Conservation (phyloP, 2,797 vertebrate genomes). For the Anguilla megastoma region DNA sequence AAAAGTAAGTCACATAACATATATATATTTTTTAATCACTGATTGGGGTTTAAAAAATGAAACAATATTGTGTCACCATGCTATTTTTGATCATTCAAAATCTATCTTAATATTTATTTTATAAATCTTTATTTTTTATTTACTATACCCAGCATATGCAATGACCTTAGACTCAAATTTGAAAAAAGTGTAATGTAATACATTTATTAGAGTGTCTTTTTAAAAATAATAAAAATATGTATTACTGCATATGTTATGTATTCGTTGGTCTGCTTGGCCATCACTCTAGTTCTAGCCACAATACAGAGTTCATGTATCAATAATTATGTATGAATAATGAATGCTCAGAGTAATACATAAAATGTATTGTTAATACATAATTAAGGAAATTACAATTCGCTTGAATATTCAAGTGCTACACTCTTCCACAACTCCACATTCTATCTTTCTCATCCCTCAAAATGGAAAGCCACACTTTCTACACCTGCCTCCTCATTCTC, state of each 20-base stretch:
- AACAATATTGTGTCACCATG: not conserved
- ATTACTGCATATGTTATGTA: not conserved
- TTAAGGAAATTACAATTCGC: not conserved
- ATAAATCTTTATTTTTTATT: not conserved
- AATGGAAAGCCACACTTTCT: constrained; percentile 76
- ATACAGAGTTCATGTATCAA: not conserved
- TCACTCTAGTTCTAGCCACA: not conserved
- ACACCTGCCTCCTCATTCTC: not conserved
- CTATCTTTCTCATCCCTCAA: constrained; percentile 78
- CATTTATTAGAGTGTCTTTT: too few species aligned
- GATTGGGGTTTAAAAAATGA: not conserved
- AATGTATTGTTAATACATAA: not conserved
- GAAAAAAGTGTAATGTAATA: too few species aligned
- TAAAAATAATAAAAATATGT: too few species aligned
- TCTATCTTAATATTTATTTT: not conserved
- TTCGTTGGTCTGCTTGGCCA: not conserved
- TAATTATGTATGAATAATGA: not conserved
- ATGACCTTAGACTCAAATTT: too few species aligned
- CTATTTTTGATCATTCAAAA: too few species aligned
- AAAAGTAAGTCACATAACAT: not conserved
- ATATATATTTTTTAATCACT: not conserved
- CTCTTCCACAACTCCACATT: not conserved
- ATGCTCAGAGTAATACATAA: too few species aligned
- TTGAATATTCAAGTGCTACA: not conserved
- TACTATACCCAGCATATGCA: too few species aligned